Evolutionary conservation across 35 echinoderm and acorn worm genomes (phyloP), one percentile per base, ranked within the genome.

Genomic region (Strongylocentrotus purpuratus): DNA sequence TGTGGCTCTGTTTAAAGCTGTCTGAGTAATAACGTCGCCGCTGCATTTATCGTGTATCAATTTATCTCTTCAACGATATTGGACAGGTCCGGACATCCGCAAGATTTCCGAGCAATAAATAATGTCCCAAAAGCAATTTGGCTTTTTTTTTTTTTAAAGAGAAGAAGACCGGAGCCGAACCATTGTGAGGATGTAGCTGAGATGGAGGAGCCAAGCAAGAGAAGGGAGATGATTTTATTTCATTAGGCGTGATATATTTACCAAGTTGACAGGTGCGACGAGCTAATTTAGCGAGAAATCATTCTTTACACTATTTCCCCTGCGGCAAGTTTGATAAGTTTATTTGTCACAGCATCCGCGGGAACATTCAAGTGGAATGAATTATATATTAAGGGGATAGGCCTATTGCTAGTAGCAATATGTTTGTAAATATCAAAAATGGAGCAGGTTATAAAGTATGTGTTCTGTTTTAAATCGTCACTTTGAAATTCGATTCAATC

Each of bases 21-120:
- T n/a, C 65, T 78, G 25, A n/a, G 65, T 78, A 78, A 78, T 78
- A 78, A 78, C 65, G 65, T 78, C 65, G 65, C 18, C 65, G 5
- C 20, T 78, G 65, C 65, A 78, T 78, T 59, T 78, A 78, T 78
- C 65, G 65, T 78, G 65, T 78, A 78, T 78, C 65, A 15, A 78
- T 78, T 28, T n/a, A 78, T 78, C 65, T 4, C 65, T 18, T 28
- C n/a, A 78, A 78, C 65, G 65, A 78, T 8, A 78, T 78, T 78
- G 20, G 65, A 78, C 65, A 78, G 65, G 15, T 78, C 22, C 65
- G 65, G 65, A 78, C 28, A 22, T 78, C 65, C 65, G 4, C 20
- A 22, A 78, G 65, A 78, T 78, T 28, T 78, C 65, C 65, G 65
- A 78, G 65, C 65, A 78, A 78, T 78, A 78, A 78, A 78, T 78